phyloP scores from a whole-genome alignment of 2,797 vertebrate species.

The Gymnoscopelus microlampas region DNA sequence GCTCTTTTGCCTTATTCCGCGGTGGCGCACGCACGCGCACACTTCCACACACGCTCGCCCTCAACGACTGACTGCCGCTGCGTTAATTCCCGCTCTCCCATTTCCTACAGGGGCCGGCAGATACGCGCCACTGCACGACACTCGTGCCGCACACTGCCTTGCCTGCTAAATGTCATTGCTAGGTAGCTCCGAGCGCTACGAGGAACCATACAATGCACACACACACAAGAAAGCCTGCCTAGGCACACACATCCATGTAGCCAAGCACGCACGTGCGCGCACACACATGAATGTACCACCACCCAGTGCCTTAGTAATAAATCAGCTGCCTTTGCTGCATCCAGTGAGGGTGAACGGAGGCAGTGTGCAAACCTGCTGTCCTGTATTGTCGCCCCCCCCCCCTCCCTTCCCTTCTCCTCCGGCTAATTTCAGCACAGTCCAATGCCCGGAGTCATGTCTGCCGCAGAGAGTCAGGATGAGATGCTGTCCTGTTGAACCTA shows the following conservation, averaged over 20 bases:
- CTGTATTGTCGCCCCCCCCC: conserved; percentile 49
- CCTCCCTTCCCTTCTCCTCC: conserved; percentile 31
- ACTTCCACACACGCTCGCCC: conserved; percentile 38
- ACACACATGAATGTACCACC: conserved; percentile 58
- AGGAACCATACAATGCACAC: conserved; percentile 64
- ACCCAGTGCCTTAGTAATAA: conserved; percentile 75
- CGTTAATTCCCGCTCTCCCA: conserved; percentile 51
- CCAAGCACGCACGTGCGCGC: conserved; percentile 30
- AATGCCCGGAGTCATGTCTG: conserved; percentile 74
- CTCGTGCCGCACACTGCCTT: conserved; percentile 47
- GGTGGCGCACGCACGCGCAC: conserved; percentile 35
- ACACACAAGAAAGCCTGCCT: conserved; percentile 60
- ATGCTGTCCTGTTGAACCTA: conserved; percentile 66
- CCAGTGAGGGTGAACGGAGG: conserved; percentile 64
- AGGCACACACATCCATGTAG: conserved; percentile 52
- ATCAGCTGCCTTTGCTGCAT: conserved; percentile 77
- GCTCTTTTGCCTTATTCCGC: conserved; percentile 57
- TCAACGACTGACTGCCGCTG: conserved; percentile 45
- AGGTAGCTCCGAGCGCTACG: conserved; percentile 61
- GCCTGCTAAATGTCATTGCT: conserved; percentile 78
- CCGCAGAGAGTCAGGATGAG: conserved; percentile 64
- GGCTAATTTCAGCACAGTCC: conserved; percentile 75
- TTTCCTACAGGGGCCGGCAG: conserved; percentile 70
- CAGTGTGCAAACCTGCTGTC: conserved; percentile 71
- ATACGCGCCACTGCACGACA: conserved; percentile 64